A percentile compares a stretch with the other conserved stretches of the same genome.
Conservation (phyloP, 2,888 invertebrate species). For the Amorpha juglandis region DNA sequence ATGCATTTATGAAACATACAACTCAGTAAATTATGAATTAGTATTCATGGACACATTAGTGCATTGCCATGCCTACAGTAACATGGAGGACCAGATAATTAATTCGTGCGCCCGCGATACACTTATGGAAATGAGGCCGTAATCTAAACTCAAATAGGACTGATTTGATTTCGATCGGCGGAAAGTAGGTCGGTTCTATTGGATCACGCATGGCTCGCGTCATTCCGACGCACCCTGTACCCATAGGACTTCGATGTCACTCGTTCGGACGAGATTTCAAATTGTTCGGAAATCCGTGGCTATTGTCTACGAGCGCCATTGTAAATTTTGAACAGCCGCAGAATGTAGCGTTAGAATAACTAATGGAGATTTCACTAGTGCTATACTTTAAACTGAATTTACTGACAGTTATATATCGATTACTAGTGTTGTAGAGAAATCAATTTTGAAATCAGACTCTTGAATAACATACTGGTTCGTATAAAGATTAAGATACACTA, state of each 20-base stretch:
- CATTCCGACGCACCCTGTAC: conserved; percentile 37
- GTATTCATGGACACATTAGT: conserved; percentile 11
- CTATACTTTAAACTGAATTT: no score
- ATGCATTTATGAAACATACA: no score
- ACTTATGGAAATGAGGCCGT: conserved; percentile 60
- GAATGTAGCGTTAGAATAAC: not conserved
- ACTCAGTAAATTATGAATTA: no score
- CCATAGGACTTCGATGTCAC: conserved; percentile 47
- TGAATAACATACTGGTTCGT: no score
- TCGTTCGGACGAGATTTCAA: conserved; percentile 43
- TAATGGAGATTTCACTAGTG: not conserved
- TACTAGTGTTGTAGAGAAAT: no score
- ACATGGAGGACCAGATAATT: conserved; percentile 43
- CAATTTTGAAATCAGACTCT: no score
- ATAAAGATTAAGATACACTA: no score
- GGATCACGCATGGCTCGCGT: conserved; percentile 41
- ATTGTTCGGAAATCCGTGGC: conserved; percentile 28
- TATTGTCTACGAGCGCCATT: conserved; percentile 8
- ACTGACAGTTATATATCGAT: no score
- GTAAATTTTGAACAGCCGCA: conserved; percentile 13
- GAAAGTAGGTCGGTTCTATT: conserved; percentile 43
- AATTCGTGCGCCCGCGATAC: conserved; percentile 36
- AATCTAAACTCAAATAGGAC: conserved; percentile 56
- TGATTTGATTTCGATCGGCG: conserved; percentile 55
- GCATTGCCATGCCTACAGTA: conserved; percentile 28